phyloP scores from a whole-genome alignment of 2,888 invertebrate genomes.

The Melanchra persicariae region DNA sequence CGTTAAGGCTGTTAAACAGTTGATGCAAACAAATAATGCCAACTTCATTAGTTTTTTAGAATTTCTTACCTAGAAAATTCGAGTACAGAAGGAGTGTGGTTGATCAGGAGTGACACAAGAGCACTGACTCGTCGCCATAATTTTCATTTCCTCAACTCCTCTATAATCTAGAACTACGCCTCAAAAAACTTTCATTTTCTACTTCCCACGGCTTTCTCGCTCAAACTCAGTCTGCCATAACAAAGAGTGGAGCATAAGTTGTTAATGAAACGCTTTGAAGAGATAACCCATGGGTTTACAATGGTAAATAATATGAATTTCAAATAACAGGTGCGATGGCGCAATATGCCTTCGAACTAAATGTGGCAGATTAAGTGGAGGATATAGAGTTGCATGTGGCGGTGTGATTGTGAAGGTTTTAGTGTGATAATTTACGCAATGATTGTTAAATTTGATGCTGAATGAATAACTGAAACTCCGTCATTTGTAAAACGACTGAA shows the following conservation, averaged over 20 bases:
- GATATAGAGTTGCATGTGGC: neutral
- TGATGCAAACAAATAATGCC: too few species aligned
- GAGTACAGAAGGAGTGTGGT: neutral
- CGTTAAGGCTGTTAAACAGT: too few species aligned
- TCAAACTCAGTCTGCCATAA: constrained; percentile 70
- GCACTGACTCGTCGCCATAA: neutral
- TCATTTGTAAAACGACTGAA: too few species aligned
- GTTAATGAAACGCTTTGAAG: constrained; percentile 69
- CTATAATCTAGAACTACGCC: constrained; percentile 25
- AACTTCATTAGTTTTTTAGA: too few species aligned
- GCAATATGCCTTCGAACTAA: constrained; percentile 80
- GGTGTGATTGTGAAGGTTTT: constrained; percentile 43
- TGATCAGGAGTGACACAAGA: neutral
- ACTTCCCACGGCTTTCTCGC: constrained; percentile 78
- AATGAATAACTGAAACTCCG: too few species aligned
- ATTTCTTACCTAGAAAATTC: neutral
- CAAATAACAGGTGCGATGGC: constrained; percentile 84
- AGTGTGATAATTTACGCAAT: constrained; percentile 31
- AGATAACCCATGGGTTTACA: constrained; percentile 54
- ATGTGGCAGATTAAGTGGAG: constrained; percentile 50
- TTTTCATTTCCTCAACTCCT: constrained; percentile 1
- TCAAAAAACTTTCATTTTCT: constrained; percentile 67
- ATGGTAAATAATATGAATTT: constrained; percentile 82
- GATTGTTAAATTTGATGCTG: too few species aligned
- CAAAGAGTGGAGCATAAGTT: constrained; percentile 63